These are phyloP conservation scores for Ancistrus triradiatus DNA, from an alignment of 2,113 vertebrate genomes.

Conservation along the genomic window DNA sequence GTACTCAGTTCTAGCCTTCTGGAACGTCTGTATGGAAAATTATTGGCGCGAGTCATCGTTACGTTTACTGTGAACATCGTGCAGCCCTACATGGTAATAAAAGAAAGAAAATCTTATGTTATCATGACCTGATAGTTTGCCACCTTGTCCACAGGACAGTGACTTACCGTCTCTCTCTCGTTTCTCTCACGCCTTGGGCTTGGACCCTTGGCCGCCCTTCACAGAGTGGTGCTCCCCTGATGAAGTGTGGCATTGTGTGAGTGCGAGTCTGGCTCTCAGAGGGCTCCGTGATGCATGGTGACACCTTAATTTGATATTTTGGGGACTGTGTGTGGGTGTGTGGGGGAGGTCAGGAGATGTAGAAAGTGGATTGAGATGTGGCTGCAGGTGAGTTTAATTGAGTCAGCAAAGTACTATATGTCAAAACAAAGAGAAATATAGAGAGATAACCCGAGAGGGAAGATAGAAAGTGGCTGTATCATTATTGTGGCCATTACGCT, in stretches of 20 bases:
- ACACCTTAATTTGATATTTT: constrained; percentile 54
- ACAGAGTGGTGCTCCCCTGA: constrained; percentile 46
- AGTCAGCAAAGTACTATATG: no score
- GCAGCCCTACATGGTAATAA: no score
- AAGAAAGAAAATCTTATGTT: no score
- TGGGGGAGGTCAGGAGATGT: constrained; percentile 18
- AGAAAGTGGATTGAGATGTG: constrained; percentile 28
- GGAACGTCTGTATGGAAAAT: no score
- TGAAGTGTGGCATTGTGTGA: constrained; percentile 44
- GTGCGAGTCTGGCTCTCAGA: constrained; percentile 48
- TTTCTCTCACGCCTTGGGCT: constrained; percentile 3
- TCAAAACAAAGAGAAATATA: no score
- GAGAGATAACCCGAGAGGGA: no score
- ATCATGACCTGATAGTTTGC: constrained; percentile 52
- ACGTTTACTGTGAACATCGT: no score
- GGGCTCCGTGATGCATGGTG: constrained; percentile 43
- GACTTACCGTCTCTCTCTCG: constrained; percentile 24
- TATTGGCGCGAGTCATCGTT: no score
- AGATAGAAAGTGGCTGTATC: no score
- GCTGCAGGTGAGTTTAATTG: constrained; percentile 31
- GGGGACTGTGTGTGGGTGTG: constrained; percentile 28
- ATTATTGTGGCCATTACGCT: no score
- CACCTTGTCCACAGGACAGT: background rate
- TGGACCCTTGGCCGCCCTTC: constrained; percentile 41
- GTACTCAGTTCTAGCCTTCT: no score